A percentile compares a stretch with the other conserved stretches of the same genome.
Evolutionary conservation across 64 coral and sea anemone genomes (phyloP).

Genomic region (Orbicella faveolata): DNA sequence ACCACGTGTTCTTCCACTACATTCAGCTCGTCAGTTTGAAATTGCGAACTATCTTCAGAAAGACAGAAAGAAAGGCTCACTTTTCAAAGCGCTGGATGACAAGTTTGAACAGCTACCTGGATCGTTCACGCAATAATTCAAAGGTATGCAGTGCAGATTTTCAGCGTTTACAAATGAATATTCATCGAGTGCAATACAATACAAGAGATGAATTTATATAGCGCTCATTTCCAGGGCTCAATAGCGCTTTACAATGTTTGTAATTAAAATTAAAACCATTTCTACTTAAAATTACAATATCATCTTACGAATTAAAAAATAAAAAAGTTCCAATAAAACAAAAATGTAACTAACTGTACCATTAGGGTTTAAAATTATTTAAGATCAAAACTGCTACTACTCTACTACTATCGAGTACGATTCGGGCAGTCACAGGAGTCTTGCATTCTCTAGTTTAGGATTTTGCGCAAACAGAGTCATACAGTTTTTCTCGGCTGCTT

Average conservation of each 20-base stretch:
- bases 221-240: no score
- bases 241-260: no score
- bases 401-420: no score
- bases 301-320: no score
- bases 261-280: no score
- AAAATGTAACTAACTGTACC: no score
- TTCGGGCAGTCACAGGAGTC: background rate
- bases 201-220: no score
- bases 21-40: background rate
- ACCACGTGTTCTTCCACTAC: background rate
- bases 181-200: background rate
- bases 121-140: background rate
- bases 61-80: background rate
- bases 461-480: background rate
- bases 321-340: no score
- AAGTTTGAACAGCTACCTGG: background rate
- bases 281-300: no score
- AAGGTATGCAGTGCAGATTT: background rate
- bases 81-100: conserved; percentile 1
- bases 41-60: background rate
- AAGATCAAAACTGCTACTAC: no score
- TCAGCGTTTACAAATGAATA: background rate
- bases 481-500: background rate
- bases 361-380: no score
- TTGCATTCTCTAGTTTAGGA: conserved; percentile 4